Base-by-base conservation (phyloP, 2,888 invertebrate genomes). In the Noctua pronuba region DNA sequence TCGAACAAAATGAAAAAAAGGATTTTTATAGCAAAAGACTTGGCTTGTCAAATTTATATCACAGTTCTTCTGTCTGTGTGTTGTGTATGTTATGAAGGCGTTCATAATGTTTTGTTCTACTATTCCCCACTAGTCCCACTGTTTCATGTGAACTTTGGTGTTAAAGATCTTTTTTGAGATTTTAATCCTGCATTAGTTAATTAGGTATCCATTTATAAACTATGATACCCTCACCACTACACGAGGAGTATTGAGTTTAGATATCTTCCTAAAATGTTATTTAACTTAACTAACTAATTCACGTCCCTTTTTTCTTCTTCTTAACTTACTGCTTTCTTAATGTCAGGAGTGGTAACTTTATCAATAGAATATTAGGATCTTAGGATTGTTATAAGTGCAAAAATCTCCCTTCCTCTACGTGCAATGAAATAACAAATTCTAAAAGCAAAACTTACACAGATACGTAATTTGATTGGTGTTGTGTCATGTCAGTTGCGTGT, bases 401-500 rank as follows among this genome's bases (percentile, higher is more conserved):
- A 55, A n/a, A n/a, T 4, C 1, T 13, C 5, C 18, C 10, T 58
- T 28, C 18, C 2, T 31, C 16, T 31, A 18, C 28, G 8, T 52
- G 28, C 7, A 60, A 60, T 24, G 24, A 46, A 49, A 38, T 73
- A 38, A 11, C 11, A n/a, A 73, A 75, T 21, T 31, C 18, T 31
- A 55, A 35, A 35, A 31, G 41, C 55, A 35, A 58, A 44, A 6
- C 10, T 16, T 44, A 18, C 8, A 55, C n/a, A 55, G 11, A 35
- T 60, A 62, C 52, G 44, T 80, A 55, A 83, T 60, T 82, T 46
- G 7, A 79, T 83, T 52, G 49, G 64, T 72, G 72, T 84, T 79
- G 68, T 79, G 58, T 64, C 72, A 67, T 62, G 62, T n/a, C 16
- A 46, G 46, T 70, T 69, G 62, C 69, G 68, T 62, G 55, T 72